These are phyloP conservation scores for Spodoptera exigua DNA, from an alignment of 2,888 invertebrate genomes.

Conservation along the genomic window DNA sequence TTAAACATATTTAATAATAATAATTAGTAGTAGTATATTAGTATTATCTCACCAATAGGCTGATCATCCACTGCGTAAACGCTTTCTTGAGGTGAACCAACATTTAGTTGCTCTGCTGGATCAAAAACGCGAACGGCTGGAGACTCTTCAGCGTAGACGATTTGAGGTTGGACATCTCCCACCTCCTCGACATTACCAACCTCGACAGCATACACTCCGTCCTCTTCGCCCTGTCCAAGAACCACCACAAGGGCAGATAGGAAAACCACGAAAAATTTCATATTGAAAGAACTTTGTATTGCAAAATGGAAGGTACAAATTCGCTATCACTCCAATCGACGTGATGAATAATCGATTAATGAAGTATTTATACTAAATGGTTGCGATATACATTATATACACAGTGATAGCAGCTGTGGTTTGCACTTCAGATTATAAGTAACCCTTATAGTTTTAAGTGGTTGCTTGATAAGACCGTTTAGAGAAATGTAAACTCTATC, in stretches of 20 bases:
- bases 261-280: slow-evolving; percentile 35
- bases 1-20: too few species aligned
- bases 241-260: slow-evolving; percentile 22
- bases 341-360: slow-evolving; percentile 3
- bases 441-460: slow-evolving; percentile 5
- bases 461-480: neutral
- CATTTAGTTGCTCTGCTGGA: too few species aligned
- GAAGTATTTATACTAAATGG: slow-evolving; percentile 30
- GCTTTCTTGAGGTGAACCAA: too few species aligned
- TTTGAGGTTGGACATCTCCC: slow-evolving; percentile 1
- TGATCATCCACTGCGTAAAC: too few species aligned
- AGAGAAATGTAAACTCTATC: slow-evolving; percentile 10
- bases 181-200: too few species aligned
- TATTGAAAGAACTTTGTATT: slow-evolving; percentile 24
- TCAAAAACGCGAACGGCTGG: too few species aligned
- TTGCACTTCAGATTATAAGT: slow-evolving; percentile 17
- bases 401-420: slow-evolving; percentile 7
- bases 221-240: slow-evolving; percentile 10
- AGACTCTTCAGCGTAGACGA: neutral
- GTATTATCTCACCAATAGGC: too few species aligned
- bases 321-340: neutral
- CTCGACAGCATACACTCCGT: neutral
- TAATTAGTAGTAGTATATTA: too few species aligned
- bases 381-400: neutral
- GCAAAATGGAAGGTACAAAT: neutral